phyloP scores from a whole-genome alignment of 2,113 vertebrate species.

The Erinaceus europaeus region DNA sequence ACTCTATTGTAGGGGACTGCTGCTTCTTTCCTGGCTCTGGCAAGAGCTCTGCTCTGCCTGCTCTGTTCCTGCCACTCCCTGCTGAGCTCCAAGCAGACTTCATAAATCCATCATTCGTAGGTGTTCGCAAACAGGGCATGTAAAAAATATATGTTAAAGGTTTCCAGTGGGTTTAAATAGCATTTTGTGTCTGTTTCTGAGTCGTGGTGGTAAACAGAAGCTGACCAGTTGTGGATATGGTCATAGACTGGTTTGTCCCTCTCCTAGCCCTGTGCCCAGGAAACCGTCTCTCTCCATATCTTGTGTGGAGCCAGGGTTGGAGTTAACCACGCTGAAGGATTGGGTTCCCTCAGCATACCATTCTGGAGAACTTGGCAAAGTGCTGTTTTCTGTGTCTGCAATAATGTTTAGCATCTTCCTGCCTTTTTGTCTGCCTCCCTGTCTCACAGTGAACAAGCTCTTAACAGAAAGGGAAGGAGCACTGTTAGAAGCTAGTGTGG shows the following conservation, averaged over 20 bases:
- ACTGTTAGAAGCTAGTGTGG: background rate
- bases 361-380: background rate
- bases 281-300: too few species aligned
- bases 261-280: background rate
- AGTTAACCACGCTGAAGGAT: background rate
- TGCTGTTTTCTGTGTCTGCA: background rate
- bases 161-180: constrained; percentile 1
- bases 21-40: constrained; percentile 35
- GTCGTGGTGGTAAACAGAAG: background rate
- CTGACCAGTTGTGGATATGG: background rate
- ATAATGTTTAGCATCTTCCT: background rate
- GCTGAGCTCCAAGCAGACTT: constrained; percentile 16
- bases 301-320: too few species aligned
- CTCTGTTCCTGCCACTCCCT: background rate
- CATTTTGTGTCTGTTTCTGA: background rate
- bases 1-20: background rate
- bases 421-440: background rate
- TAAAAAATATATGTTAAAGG: background rate
- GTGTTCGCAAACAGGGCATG: constrained; percentile 4
- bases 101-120: background rate
- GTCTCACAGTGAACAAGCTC: background rate
- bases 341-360: background rate
- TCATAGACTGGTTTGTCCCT: background rate
- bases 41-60: background rate
- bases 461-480: background rate